These are phyloP conservation scores for Carassius auratus DNA, from an alignment of 2,113 vertebrate species.

Conservation along the genomic window DNA sequence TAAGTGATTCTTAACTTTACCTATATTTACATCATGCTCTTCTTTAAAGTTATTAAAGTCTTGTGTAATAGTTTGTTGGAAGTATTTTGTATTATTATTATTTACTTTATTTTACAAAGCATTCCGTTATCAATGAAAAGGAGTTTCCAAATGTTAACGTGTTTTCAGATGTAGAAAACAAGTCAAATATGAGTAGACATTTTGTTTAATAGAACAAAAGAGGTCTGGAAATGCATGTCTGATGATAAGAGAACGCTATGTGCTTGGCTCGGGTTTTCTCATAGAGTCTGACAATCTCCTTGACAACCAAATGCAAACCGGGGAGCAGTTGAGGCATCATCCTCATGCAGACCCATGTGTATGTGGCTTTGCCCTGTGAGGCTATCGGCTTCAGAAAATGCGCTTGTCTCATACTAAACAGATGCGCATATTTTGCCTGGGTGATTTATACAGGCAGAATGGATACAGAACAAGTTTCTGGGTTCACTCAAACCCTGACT, in stretches of 20 bases:
- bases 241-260: conserved; percentile 23
- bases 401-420: background rate
- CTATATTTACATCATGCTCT: background rate
- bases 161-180: background rate
- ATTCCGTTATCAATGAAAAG: background rate
- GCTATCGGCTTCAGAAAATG: background rate
- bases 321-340: conserved; percentile 54
- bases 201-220: background rate
- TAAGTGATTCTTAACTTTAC: background rate
- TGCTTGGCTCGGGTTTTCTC: conserved; percentile 36
- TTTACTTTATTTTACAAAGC: background rate
- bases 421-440: background rate
- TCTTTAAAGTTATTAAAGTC: background rate
- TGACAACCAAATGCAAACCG: conserved; percentile 56
- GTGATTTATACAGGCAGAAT: background rate
- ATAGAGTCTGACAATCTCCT: conserved; percentile 52
- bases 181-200: background rate
- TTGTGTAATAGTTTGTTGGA: background rate
- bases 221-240: background rate
- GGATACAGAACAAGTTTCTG: background rate
- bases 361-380: background rate
- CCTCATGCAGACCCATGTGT: conserved; percentile 42
- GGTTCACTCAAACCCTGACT: background rate
- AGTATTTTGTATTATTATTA: no score
- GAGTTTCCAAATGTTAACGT: background rate